Evolutionary conservation across 2,797 vertebrate genomes (phyloP).

Genomic region (Delichon dasypus): DNA sequence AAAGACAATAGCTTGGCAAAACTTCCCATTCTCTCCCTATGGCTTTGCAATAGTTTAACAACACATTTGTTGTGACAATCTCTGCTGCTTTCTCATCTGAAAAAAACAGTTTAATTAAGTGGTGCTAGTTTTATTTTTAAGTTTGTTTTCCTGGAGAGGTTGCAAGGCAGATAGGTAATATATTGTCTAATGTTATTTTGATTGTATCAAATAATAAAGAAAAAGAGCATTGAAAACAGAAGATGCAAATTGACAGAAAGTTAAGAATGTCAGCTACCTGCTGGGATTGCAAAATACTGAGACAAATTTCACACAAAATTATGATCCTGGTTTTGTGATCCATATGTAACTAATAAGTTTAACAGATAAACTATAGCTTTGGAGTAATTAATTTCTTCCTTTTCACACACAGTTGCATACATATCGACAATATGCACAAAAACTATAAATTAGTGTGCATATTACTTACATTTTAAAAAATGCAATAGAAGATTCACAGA

Average conservation of each 20-base stretch:
- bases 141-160: background rate
- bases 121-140: background rate
- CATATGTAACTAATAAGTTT: background rate
- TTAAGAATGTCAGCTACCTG: background rate
- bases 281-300: background rate
- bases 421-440: background rate
- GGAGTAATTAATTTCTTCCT: background rate
- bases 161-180: background rate
- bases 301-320: background rate
- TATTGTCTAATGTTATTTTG: background rate
- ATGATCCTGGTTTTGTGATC: background rate
- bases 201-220: background rate
- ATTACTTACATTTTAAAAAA: background rate
- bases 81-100: background rate
- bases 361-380: background rate
- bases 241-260: background rate
- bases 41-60: background rate
- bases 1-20: background rate
- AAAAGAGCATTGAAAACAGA: background rate
- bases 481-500: background rate
- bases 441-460: background rate
- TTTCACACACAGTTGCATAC: background rate
- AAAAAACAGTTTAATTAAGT: background rate
- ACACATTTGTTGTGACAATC: background rate
- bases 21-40: fast-evolving